Percentiles rank a stretch among this genome's conserved stretches.
phyloP scores from a whole-genome alignment of 2,888 invertebrate genomes.

The Latrodectus elegans region DNA sequence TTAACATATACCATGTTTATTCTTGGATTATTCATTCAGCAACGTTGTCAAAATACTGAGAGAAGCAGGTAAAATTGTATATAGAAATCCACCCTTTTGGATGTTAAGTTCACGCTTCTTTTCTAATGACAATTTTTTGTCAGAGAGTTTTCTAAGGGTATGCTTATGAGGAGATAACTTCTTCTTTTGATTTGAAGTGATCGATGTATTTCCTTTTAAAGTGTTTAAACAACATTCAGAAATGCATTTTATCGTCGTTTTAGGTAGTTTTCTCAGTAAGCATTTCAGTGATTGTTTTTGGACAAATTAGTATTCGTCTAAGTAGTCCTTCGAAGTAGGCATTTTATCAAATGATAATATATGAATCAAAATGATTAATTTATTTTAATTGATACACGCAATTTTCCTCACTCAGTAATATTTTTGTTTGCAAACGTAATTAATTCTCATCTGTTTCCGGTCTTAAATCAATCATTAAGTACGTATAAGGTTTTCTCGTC shows the following conservation, averaged over 20 bases:
- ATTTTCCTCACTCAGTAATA: neutral
- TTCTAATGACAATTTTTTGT: neutral
- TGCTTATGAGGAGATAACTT: neutral
- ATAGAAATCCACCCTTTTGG: neutral
- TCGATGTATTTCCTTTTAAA: neutral
- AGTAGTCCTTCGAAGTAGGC: neutral
- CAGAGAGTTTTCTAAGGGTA: neutral
- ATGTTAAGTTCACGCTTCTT: neutral
- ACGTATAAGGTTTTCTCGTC: neutral
- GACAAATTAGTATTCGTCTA: neutral
- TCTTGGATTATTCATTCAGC: neutral
- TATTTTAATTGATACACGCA: constrained; percentile 8
- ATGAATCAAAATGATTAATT: neutral
- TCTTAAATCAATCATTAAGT: constrained; percentile 10
- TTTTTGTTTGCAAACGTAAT: neutral
- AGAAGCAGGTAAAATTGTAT: neutral
- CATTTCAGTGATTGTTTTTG: neutral
- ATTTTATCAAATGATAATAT: neutral
- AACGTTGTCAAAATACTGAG: neutral
- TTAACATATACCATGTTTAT: neutral
- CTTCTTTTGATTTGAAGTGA: neutral
- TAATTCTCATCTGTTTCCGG: constrained; percentile 1
- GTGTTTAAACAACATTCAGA: constrained; percentile 9
- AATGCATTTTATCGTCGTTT: neutral
- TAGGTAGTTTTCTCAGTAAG: constrained; percentile 1